Conservation (phyloP, 2,888 invertebrate genomes). For the Drosophila conformis region DNA sequence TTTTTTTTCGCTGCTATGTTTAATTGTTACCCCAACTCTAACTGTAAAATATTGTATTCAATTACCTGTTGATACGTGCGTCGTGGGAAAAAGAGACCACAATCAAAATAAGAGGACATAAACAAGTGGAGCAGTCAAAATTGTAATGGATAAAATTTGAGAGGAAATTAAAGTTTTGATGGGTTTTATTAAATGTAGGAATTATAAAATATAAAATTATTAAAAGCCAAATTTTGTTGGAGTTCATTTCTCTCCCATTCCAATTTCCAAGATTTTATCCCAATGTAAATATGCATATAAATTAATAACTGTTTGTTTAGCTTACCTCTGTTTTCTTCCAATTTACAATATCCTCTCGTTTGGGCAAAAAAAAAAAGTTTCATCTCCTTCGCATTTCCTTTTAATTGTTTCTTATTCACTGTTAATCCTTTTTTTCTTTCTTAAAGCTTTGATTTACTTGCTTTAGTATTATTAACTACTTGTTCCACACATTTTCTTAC, state of each 20-base stretch:
- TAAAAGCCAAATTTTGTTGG: background rate
- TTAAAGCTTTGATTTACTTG: background rate
- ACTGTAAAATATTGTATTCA: conserved; percentile 30
- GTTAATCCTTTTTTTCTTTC: background rate
- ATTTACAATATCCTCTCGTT: background rate
- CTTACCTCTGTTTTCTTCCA: background rate
- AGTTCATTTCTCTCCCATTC: background rate
- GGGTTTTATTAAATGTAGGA: background rate
- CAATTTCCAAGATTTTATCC: background rate
- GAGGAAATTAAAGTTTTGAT: background rate
- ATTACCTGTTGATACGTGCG: conserved; percentile 72
- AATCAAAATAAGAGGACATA: background rate
- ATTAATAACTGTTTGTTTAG: background rate
- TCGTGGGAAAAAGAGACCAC: conserved; percentile 46
- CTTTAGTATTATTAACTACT: background rate
- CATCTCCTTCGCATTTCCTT: background rate
- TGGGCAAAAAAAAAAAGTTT: too few species aligned
- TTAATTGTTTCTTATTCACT: background rate
- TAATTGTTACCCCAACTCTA: conserved; percentile 27
- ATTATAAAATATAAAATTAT: background rate
- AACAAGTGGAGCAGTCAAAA: background rate
- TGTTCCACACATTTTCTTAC: background rate
- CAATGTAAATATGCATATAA: background rate
- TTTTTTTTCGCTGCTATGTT: conserved; percentile 28
- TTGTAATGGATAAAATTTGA: background rate